A percentile compares a stretch with the other conserved stretches of the same genome.
Conservation (phyloP, 2,888 invertebrate genomes). For the Polyommatus iphigenia region DNA sequence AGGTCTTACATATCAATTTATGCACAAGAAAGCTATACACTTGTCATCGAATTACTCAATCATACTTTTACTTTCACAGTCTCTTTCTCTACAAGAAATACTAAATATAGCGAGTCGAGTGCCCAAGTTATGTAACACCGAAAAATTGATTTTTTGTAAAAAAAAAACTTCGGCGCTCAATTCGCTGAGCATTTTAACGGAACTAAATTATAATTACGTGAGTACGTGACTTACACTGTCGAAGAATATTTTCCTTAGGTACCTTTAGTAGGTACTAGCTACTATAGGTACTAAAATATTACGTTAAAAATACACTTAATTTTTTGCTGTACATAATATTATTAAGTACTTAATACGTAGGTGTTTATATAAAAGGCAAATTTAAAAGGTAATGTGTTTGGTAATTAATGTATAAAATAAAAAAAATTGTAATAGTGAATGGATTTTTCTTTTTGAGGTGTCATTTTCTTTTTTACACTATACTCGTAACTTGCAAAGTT, state of each 20-base stretch:
- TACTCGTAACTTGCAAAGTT: too few species aligned
- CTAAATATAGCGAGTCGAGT: neutral
- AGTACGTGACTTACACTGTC: neutral
- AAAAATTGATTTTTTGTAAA: neutral
- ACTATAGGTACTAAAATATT: neutral
- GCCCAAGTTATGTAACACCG: neutral
- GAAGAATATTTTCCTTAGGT: neutral
- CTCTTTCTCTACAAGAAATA: constrained; percentile 4
- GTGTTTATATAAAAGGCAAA: too few species aligned
- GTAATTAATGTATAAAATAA: too few species aligned
- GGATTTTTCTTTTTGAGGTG: too few species aligned
- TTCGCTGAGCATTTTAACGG: neutral
- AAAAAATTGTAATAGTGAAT: too few species aligned
- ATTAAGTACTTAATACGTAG: too few species aligned
- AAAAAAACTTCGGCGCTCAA: neutral
- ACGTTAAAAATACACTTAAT: neutral
- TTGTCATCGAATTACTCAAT: constrained; percentile 20
- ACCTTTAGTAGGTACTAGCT: too few species aligned
- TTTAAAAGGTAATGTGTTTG: too few species aligned
- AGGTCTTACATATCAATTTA: neutral
- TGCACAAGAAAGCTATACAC: neutral
- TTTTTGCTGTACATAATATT: too few species aligned
- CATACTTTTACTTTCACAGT: constrained; percentile 20
- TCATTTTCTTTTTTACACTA: too few species aligned
- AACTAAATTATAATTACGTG: neutral